Evolutionary conservation across 2,888 invertebrate species (phyloP), one percentile per base, ranked within the genome.

Genomic region (Entomobrya multifasciata): DNA sequence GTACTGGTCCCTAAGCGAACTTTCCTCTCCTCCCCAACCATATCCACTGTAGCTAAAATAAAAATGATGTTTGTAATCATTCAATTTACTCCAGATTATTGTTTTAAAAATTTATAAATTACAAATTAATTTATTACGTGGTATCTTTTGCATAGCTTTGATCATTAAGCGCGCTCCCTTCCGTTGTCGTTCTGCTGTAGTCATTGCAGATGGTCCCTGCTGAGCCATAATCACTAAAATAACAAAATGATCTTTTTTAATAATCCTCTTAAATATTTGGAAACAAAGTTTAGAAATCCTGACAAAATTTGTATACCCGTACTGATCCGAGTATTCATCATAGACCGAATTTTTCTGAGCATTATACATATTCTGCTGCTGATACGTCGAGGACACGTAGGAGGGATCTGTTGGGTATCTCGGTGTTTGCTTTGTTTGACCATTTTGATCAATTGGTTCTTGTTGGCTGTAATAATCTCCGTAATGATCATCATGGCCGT

Each of bases 401-500:
- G 80, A 62, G 22, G 80, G 25, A 62, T 83, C 80, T 49, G 84
- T 44, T 49, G 77, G 83, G 22, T 52, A 65, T 41, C 76, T 52
- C 41, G 83, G 25, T 65, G 76, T 65, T 36, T 44, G 67, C 44
- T 76, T 76, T 41, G 84, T 20, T n/a, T 78, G 77, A 47, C 62
- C 67, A 22, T 67, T 65, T 47, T 67, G 72, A 60, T 74, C 77
- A 22, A 22, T 17, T n/a, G 30, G 44, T 52, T 86, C 86, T 60
- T 84, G 80, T 60, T 84, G 80, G 25, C 79, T 77, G 72, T 76
- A 86, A 86, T 89, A 90, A 88, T 90, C 91, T 89, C 89, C 90
- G 57, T 79, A 78, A 44, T 88, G 89, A 78, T 96, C 96, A 92
- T 96, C 96, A 49, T 86, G 89, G 74, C 96, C 96, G 92, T 96